These are phyloP conservation scores for Drepana falcataria DNA, from an alignment of 2,888 invertebrate species.

Conservation along the genomic window DNA sequence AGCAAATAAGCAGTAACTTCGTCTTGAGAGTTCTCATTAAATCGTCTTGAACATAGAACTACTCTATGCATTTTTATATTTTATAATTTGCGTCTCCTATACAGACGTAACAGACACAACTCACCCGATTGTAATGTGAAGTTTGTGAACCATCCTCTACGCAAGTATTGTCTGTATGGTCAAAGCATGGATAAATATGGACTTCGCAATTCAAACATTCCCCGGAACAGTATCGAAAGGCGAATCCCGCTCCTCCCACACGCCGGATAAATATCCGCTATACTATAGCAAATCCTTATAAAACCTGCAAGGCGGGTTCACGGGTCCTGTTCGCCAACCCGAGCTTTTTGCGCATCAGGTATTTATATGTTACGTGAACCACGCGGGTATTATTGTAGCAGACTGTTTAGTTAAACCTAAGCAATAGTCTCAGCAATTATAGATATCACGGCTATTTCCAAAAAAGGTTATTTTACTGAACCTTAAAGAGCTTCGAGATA, in stretches of 20 bases:
- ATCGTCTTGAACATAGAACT: too few species aligned
- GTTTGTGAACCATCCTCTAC: too few species aligned
- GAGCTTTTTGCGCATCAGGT: neutral
- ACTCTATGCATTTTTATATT: too few species aligned
- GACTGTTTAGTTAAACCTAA: neutral
- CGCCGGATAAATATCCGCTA: constrained; percentile 3
- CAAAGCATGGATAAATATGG: neutral
- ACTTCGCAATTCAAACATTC: neutral
- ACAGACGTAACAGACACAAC: too few species aligned
- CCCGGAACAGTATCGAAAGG: neutral
- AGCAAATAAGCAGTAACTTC: too few species aligned
- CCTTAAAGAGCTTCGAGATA: too few species aligned
- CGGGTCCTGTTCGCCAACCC: neutral
- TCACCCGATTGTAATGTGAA: too few species aligned
- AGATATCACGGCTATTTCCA: neutral
- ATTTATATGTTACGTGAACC: neutral
- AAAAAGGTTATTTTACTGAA: too few species aligned
- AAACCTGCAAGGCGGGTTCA: constrained; percentile 4
- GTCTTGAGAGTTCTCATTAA: too few species aligned
- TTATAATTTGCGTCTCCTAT: too few species aligned
- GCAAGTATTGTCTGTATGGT: too few species aligned
- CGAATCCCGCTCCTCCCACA: neutral
- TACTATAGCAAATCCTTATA: constrained; percentile 2
- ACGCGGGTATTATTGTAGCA: neutral
- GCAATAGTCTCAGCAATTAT: neutral